Conservation (phyloP, 2,888 invertebrate genomes). For the Molorchus minor region DNA sequence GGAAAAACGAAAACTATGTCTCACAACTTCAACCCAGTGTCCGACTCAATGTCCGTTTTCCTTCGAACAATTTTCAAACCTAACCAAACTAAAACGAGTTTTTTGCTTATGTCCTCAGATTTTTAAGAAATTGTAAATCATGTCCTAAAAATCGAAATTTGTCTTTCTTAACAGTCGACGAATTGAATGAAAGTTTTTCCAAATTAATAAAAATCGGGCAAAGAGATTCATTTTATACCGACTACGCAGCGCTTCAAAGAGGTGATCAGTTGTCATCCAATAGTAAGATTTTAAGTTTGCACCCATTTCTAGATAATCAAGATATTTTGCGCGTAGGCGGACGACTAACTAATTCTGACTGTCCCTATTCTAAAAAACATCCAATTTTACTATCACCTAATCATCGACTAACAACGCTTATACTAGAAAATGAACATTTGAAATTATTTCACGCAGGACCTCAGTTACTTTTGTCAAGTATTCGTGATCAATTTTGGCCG, state of each 20-base stretch:
- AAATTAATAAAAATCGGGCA: constrained; percentile 19
- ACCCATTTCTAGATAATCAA: constrained; percentile 21
- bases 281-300: constrained; percentile 22
- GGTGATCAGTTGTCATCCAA: not conserved
- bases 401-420: constrained; percentile 21
- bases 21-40: not conserved
- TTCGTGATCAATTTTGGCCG: constrained; percentile 22
- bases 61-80: constrained; percentile 25
- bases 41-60: constrained; percentile 6
- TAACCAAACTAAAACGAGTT: constrained; percentile 14
- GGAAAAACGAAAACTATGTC: constrained; percentile 1
- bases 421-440: constrained; percentile 21
- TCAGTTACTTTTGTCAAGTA: constrained; percentile 8
- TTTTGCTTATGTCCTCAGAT: constrained; percentile 24
- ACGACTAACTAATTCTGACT: constrained; percentile 19
- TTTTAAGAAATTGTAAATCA: constrained; percentile 15
- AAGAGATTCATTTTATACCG: constrained; percentile 18
- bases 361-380: constrained; percentile 28
- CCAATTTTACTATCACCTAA: constrained; percentile 22
- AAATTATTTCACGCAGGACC: constrained; percentile 25
- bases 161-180: constrained; percentile 6
- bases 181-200: constrained; percentile 13
- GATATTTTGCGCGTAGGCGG: constrained; percentile 21
- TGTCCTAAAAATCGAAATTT: constrained; percentile 10
- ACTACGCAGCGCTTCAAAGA: constrained; percentile 7